A percentile compares a stretch with the other conserved stretches of the same genome.
phyloP scores from a whole-genome alignment of 2,113 vertebrate species.

The Psilopsiagon aymara region DNA sequence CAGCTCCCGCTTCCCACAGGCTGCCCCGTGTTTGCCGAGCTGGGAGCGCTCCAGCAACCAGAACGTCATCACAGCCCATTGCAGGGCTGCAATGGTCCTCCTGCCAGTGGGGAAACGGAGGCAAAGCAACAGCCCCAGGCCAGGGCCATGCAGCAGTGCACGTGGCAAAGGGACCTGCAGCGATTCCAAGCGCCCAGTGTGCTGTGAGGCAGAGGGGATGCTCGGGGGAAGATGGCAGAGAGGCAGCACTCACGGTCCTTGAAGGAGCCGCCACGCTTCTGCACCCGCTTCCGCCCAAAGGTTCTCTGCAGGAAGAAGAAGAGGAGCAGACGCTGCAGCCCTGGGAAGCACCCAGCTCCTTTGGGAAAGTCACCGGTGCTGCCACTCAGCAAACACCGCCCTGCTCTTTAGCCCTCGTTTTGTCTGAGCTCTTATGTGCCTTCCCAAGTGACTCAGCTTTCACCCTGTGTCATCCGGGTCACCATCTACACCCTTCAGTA shows the following conservation, averaged over 20 bases:
- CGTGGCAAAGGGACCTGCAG: accelerated
- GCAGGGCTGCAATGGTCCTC: neutral
- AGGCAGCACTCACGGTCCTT: constrained; percentile 88
- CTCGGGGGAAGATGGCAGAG: accelerated
- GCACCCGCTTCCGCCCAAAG: constrained; percentile 82
- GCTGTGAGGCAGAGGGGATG: neutral
- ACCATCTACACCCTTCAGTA: neutral
- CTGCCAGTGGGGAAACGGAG: neutral
- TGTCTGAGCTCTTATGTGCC: neutral
- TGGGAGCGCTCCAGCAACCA: neutral
- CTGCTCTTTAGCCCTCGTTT: neutral
- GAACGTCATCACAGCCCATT: accelerated
- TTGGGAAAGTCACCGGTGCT: neutral
- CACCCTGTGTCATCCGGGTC: neutral
- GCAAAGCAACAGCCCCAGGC: neutral
- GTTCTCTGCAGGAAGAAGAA: constrained; percentile 75
- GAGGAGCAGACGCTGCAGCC: neutral
- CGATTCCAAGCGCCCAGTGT: neutral
- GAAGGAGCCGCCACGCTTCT: constrained; percentile 88
- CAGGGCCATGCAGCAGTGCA: neutral
- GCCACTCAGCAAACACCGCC: neutral
- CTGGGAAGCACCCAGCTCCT: neutral
- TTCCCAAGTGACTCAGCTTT: constrained; percentile 31
- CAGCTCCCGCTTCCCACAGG: neutral
- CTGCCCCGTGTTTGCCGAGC: neutral